phyloP scores from a whole-genome alignment of 2,113 vertebrate species.

The Chionomys nivalis region DNA sequence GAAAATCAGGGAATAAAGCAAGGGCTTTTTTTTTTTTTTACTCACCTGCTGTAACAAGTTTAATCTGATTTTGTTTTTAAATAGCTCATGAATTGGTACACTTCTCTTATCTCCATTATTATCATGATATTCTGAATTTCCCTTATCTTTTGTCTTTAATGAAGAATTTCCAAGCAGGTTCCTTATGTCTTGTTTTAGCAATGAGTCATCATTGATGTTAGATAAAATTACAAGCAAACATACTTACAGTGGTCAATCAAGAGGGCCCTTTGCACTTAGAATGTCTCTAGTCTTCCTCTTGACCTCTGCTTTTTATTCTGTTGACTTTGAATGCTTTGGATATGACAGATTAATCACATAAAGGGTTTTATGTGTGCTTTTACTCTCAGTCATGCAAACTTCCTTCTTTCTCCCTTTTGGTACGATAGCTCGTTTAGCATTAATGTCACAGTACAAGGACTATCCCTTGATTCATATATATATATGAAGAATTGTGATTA shows the following conservation, averaged over 20 bases:
- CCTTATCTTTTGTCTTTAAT: not conserved
- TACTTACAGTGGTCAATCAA: not conserved
- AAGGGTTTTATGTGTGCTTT: not conserved
- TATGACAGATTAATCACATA: not conserved
- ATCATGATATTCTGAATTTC: not conserved
- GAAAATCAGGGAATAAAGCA: not conserved
- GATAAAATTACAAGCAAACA: not conserved
- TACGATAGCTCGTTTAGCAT: constrained; percentile 27
- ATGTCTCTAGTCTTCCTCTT: not conserved
- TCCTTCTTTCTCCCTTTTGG: not conserved
- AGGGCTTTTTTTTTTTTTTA: not conserved
- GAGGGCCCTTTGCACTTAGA: not conserved
- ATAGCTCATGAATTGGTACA: constrained; percentile 1
- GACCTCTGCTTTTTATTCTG: not conserved
- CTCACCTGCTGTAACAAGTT: not conserved
- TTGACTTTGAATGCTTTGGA: not conserved
- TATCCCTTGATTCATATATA: not conserved
- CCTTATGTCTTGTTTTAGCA: not conserved
- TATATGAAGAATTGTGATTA: not conserved
- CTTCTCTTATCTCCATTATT: not conserved
- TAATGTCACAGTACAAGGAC: not conserved
- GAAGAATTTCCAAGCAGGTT: not conserved
- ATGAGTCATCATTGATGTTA: not conserved
- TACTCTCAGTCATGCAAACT: not conserved
- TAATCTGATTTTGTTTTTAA: not conserved